These are phyloP conservation scores for Tragelaphus eurycerus DNA, from an alignment of 2,797 vertebrate genomes.

Conservation along the genomic window DNA sequence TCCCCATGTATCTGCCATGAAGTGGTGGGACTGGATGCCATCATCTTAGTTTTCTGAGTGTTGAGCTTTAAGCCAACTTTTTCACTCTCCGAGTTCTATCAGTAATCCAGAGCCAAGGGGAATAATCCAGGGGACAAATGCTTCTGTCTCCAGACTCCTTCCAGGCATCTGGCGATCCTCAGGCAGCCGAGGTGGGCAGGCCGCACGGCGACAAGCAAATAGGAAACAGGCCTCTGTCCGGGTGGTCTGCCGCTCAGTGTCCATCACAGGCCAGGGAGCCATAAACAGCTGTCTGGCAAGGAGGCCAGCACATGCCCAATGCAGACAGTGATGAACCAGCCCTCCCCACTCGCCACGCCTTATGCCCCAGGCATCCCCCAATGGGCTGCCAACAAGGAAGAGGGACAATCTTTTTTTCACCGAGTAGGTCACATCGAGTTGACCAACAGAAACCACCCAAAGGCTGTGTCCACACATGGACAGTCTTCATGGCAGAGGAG, in stretches of 20 bases:
- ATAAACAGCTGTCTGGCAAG: slow-evolving; percentile 64
- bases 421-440: slow-evolving; percentile 68
- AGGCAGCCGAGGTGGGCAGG: slow-evolving; percentile 10
- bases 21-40: not conserved
- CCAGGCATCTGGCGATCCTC: slow-evolving; percentile 58
- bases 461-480: not conserved
- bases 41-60: not conserved
- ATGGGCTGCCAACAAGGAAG: slow-evolving; percentile 63
- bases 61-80: not conserved
- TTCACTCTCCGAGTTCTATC: not conserved
- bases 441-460: slow-evolving; percentile 65
- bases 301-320: slow-evolving; percentile 31
- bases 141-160: not conserved
- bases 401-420: slow-evolving; percentile 75
- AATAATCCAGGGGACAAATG: not conserved
- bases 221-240: slow-evolving; percentile 45
- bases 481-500: not conserved
- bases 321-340: not conserved
- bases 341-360: slow-evolving; percentile 20
- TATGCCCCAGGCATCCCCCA: slow-evolving; percentile 68
- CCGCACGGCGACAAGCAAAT: slow-evolving; percentile 47
- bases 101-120: not conserved
- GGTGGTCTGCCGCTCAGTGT: slow-evolving; percentile 70
- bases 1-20: not conserved
- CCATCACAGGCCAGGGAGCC: not conserved